Percentiles rank a stretch among this genome's conserved stretches.
phyloP scores from a whole-genome alignment of 2,888 invertebrate species.

The Andrena praecox region DNA sequence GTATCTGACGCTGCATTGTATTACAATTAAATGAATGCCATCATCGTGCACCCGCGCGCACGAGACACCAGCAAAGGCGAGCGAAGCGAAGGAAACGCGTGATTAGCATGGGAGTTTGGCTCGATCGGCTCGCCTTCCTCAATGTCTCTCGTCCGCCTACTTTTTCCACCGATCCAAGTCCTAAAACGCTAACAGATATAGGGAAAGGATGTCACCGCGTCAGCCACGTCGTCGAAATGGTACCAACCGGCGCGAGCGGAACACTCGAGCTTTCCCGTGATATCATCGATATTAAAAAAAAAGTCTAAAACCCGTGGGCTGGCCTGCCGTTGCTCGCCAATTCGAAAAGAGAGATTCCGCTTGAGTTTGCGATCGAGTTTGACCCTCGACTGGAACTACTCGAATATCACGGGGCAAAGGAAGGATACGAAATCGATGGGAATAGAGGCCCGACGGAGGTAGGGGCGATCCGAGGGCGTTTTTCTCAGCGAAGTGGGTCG shows the following conservation, averaged over 20 bases:
- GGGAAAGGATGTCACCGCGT: conserved; percentile 61
- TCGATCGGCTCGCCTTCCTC: conserved; percentile 69
- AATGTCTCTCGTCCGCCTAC: conserved; percentile 77
- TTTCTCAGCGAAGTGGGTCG: conserved; percentile 11
- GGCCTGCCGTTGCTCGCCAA: conserved; percentile 12
- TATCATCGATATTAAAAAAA: conserved; percentile 55
- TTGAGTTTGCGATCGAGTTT: neutral
- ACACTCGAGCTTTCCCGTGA: conserved; percentile 52
- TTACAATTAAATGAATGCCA: conserved; percentile 48
- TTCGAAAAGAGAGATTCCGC: conserved; percentile 22
- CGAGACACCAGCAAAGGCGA: conserved; percentile 35
- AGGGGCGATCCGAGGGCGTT: neutral
- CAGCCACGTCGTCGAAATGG: conserved; percentile 30
- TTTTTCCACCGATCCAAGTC: conserved; percentile 59
- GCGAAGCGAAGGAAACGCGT: conserved; percentile 56
- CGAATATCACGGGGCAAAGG: no score
- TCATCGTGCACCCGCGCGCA: conserved; percentile 19
- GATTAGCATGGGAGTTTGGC: conserved; percentile 73
- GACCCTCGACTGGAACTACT: no score
- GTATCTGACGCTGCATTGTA: conserved; percentile 26
- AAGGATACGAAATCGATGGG: no score
- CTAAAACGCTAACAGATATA: conserved; percentile 28
- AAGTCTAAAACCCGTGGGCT: conserved; percentile 50
- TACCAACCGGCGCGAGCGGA: neutral
- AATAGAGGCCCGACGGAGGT: no score